Evolutionary conservation across 2,113 vertebrate species (phyloP), one percentile per base, ranked within the genome.

Genomic region (Suncus etruscus): DNA sequence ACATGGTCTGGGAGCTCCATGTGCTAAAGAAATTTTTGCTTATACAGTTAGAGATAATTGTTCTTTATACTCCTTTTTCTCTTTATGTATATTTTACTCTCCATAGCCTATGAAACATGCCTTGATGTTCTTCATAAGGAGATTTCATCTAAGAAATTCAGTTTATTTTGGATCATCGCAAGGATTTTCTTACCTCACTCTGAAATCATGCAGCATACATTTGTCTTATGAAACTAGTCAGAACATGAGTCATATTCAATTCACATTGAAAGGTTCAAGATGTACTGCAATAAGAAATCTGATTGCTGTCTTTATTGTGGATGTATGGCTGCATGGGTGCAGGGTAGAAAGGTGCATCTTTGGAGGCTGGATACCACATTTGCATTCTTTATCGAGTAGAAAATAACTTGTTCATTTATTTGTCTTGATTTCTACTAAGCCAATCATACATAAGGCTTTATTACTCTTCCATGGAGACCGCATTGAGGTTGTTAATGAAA

Each of bases 401-500:
- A 8, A 14, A 27, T 29, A 66, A 8, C 31, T 10, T 47, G 22
- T 0, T 8, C 82, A 61, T 61, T 61, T 61, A 61, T 22, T 61
- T 61, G 22, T 61, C 22, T 9, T 69, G 4, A 31, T 24, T 51
- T 50, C 10, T 77, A 66, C 1, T 14, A 27, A 2, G 0, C 6
- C 8, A 70, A 1, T 68, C 14, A 50, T 47, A n/a, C 32, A 25
- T 22, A 1, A 12, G 7, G 3, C 8, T 73, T 12, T 15, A 16
- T 3, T 74, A 51, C 31, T 75, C 7, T 27, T 65, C 11, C 4
- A 65, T 11, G 72, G 10, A 75, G 3, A 73, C 6, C 6, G 27
- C 1, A 2, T 2, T 70, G 29, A 27, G 0, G 16, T 20, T 31
- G 5, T 15, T 10, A 66, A 0, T 65, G 4, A 14, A 65, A 11